Percentiles rank a stretch among this genome's conserved stretches.
Conservation (phyloP, 2,113 vertebrate species). For the Echinops telfairi region DNA sequence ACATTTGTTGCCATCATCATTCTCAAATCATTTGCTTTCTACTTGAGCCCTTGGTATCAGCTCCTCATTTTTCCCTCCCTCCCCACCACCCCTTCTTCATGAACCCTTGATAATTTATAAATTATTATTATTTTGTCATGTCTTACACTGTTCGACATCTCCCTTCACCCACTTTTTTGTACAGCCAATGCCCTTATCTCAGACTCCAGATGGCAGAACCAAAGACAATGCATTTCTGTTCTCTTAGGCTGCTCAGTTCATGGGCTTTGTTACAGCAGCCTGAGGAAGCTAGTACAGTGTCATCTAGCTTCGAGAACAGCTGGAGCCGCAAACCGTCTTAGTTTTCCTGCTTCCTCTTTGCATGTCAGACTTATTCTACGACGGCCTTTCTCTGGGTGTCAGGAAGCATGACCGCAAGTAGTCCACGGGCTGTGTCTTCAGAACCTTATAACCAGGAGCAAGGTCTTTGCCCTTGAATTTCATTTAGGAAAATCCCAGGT, state of each 20-base stretch:
- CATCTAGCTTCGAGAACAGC: background rate
- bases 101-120: too few relatives aligned
- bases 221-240: background rate
- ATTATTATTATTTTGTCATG: too few relatives aligned
- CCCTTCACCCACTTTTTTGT: too few relatives aligned
- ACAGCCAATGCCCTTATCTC: background rate
- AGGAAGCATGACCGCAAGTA: background rate
- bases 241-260: background rate
- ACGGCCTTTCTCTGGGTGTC: background rate
- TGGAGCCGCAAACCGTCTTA: background rate
- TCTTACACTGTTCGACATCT: too few relatives aligned
- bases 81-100: too few relatives aligned
- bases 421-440: background rate
- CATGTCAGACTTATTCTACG: background rate
- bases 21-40: too few relatives aligned
- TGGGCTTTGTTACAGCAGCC: background rate
- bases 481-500: constrained; percentile 19
- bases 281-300: background rate
- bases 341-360: background rate
- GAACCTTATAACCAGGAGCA: background rate
- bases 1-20: too few relatives aligned
- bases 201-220: background rate
- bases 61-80: too few relatives aligned
- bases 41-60: too few relatives aligned
- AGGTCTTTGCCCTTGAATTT: background rate